Evolutionary conservation across 2,888 invertebrate species (phyloP), one percentile per base, ranked within the genome.

Genomic region (Phyllotreta cruciferae): DNA sequence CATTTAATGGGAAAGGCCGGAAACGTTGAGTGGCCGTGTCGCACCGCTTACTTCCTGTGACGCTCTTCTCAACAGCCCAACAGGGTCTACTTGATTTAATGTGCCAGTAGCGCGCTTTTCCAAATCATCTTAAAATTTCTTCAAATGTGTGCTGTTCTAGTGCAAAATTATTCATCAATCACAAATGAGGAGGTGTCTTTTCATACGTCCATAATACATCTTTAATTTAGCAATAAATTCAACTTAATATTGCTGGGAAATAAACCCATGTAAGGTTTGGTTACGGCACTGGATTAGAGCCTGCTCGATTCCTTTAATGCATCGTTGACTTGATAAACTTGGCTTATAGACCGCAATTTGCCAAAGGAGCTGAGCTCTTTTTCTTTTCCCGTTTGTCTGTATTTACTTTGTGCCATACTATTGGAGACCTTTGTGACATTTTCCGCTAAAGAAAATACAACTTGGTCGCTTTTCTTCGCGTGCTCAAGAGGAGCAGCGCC

Each of bases 1-100:
- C 77, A 74, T 77, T 78, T 79, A 79, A 80, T 79, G 78, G 79
- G 77, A 78, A 75, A 77, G 78, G 79, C 75, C 77, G 78, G 75
- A 70, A 71, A 70, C 63, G 60, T 69, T 66, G 69, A 74, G 75
- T 73, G 75, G 72, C 69, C 70, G 71, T 66, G 67, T 64, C 64
- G 61, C 64, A 52, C 60, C 61, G 64, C 57, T 49, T 64, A 69
- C 71, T 70, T 69, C 69, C 69, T 62, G 64, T 68, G 71, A 70
- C 64, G 69, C 66, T 66, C 71, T 65, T 69, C 66, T 63, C 69
- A 62, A 60, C 68, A 66, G 62, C 66, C 62, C 69, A 62, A 60
- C 68, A 66, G 62, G 53, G 68, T 69, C 67, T 73, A 68, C 71
- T 73, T 68, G 69, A 71, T 70, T 74, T 72, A 67, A 70, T 70